Conservation (phyloP, 2,113 vertebrate genomes). For the Melanerpes formicivorus region DNA sequence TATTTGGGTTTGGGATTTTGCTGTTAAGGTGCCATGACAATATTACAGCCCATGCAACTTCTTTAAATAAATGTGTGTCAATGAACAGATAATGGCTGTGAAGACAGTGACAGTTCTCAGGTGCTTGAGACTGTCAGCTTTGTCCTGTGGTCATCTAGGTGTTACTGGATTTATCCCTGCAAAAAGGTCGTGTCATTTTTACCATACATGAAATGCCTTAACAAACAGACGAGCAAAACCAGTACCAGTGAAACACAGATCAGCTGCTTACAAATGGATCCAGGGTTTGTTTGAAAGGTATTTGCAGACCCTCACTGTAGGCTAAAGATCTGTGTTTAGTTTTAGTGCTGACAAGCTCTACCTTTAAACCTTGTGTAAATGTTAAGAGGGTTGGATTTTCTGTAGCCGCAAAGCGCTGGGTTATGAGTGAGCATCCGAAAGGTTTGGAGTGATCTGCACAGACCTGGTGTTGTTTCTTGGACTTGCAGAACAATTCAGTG, state of each 20-base stretch:
- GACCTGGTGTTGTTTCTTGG: background rate
- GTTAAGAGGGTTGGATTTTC: constrained; percentile 11
- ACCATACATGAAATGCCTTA: background rate
- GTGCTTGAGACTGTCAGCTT: background rate
- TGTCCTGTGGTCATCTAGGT: background rate
- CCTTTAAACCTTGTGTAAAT: constrained; percentile 43
- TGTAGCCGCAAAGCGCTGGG: background rate
- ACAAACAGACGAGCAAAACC: constrained; percentile 3
- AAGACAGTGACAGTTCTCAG: background rate
- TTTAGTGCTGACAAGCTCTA: constrained; percentile 23
- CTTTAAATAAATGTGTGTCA: background rate
- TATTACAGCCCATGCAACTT: background rate
- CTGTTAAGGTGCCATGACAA: background rate
- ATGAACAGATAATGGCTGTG: background rate
- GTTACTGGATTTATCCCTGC: background rate
- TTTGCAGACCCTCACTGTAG: background rate
- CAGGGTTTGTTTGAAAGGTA: constrained; percentile 4
- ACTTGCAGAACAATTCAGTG: background rate
- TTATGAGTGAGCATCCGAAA: background rate
- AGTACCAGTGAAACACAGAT: background rate
- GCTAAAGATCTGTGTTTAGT: constrained; percentile 11
- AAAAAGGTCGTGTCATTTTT: constrained; percentile 6
- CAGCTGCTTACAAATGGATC: background rate
- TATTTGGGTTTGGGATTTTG: background rate
- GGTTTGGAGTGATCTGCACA: background rate